A percentile compares a stretch with the other conserved stretches of the same genome.
phyloP scores from a whole-genome alignment of 2,113 vertebrate genomes.

The Carlito syrichta region DNA sequence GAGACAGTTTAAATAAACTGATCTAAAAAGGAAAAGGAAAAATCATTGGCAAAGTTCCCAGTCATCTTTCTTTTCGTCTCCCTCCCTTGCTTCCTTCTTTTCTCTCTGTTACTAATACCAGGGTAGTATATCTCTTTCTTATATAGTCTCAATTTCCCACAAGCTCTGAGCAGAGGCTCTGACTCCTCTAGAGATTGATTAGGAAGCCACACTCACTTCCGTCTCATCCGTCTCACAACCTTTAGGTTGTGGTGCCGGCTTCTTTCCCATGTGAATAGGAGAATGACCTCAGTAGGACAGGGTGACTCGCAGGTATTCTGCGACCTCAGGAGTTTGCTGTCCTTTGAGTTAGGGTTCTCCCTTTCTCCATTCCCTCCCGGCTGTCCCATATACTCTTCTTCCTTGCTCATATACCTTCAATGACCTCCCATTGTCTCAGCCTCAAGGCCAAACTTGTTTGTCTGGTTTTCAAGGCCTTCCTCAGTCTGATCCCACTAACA shows the following conservation, averaged over 20 bases:
- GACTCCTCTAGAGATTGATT: neutral
- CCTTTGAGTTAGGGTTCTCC: neutral
- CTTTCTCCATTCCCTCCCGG: neutral
- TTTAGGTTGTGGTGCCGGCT: neutral
- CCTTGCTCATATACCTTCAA: neutral
- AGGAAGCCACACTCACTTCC: neutral
- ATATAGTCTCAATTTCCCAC: neutral
- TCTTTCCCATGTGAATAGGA: neutral
- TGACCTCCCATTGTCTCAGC: neutral
- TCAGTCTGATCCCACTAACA: neutral
- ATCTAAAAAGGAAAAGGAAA: neutral
- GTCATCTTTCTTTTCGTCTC: neutral
- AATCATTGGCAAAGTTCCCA: neutral
- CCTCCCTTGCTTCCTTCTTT: neutral
- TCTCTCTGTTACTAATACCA: neutral
- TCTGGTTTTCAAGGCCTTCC: neutral
- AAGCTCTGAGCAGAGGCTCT: neutral
- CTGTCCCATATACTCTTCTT: neutral
- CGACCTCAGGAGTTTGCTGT: neutral
- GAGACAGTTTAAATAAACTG: neutral
- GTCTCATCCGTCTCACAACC: neutral
- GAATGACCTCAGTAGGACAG: neutral
- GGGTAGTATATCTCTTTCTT: neutral
- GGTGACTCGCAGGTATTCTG: neutral
- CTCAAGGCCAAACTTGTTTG: neutral